Evolutionary conservation across 2,888 invertebrate genomes (phyloP), one percentile per base, ranked within the genome.

Genomic region (Apoda limacodes): DNA sequence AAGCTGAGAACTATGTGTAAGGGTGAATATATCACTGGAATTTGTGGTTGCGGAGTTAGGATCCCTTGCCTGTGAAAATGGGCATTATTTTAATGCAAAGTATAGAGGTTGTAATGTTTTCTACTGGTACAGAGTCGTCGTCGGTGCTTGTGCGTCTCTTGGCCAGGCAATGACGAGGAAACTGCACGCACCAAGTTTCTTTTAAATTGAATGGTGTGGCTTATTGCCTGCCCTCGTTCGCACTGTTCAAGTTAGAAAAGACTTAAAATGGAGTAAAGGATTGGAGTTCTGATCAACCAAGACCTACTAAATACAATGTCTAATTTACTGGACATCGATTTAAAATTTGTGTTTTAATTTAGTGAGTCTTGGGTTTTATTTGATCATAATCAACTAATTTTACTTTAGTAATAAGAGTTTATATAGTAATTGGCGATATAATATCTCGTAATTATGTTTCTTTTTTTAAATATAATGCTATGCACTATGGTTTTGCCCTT

Each of bases 21-120:
- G 75, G 63, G 69, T 74, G 68, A 70, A 63, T 58, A 55, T 60
- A 57, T 76, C 75, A 75, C 78, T 74, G 75, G 62, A 66, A 60
- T 60, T 63, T 62, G 70, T 55, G 75, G 65, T 67, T 64, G 72
- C 63, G 76, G 60, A 67, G 75, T 71, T 75, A 70, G 76, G 74
- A 76, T 76, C 76, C 80, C 78, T 80, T 81, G 80, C 82, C 82
- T 82, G 83, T 84, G 86, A 88, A 88, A 89, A 89, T 87, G 86
- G 87, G 88, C 89, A 90, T 90, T 90, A 89, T 85, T 90, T 90
- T 89, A 87, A 88, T 90, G 90, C 90, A 90, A 90, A 90, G 90
- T 90, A 90, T 90, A 90, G 90, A 90, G 87, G 89, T 90, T 89
- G 88, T 89, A 88, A 80, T 72, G 67, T 60, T 76, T 71, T 70